These are phyloP conservation scores for Diabrotica balteata DNA, from an alignment of 2,888 invertebrate species.

Conservation along the genomic window DNA sequence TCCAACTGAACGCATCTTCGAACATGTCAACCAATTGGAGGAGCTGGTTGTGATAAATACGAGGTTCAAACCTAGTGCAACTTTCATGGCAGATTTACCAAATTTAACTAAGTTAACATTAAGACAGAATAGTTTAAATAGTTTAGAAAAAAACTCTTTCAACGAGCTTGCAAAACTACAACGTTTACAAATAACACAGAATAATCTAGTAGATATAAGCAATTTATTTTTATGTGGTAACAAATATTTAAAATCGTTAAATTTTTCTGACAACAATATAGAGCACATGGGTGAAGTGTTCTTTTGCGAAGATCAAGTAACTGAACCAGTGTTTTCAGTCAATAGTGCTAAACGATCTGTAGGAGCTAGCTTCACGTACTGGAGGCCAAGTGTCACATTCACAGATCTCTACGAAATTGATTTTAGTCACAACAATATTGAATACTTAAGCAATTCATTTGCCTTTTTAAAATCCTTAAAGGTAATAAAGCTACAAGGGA, in stretches of 20 bases:
- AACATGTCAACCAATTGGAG: slow-evolving; percentile 41
- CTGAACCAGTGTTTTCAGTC: slow-evolving; percentile 18
- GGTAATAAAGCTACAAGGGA: slow-evolving; percentile 41
- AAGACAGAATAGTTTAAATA: slow-evolving; percentile 42
- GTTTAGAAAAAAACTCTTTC: slow-evolving; percentile 40
- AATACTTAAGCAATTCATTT: slow-evolving; percentile 36
- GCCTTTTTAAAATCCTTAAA: slow-evolving; percentile 38
- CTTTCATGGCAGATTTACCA: slow-evolving; percentile 40
- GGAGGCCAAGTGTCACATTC: slow-evolving; percentile 22
- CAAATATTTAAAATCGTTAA: slow-evolving; percentile 39
- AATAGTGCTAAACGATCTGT: slow-evolving; percentile 22
- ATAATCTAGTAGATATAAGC: slow-evolving; percentile 40
- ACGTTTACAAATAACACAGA: slow-evolving; percentile 42
- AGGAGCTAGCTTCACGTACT: background rate
- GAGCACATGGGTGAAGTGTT: slow-evolving; percentile 31
- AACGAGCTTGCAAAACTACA: slow-evolving; percentile 36
- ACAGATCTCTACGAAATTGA: slow-evolving; percentile 42
- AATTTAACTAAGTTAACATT: slow-evolving; percentile 44
- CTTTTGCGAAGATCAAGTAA: slow-evolving; percentile 31
- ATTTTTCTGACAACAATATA: slow-evolving; percentile 40
- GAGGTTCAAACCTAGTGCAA: slow-evolving; percentile 35
- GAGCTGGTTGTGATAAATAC: slow-evolving; percentile 42
- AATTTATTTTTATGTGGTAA: slow-evolving; percentile 47
- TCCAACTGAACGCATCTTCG: slow-evolving; percentile 39
- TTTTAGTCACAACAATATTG: slow-evolving; percentile 47